A percentile compares a stretch with the other conserved stretches of the same genome.
Conservation (phyloP, 2,888 invertebrate species). For the Himalopsyche japonica region DNA sequence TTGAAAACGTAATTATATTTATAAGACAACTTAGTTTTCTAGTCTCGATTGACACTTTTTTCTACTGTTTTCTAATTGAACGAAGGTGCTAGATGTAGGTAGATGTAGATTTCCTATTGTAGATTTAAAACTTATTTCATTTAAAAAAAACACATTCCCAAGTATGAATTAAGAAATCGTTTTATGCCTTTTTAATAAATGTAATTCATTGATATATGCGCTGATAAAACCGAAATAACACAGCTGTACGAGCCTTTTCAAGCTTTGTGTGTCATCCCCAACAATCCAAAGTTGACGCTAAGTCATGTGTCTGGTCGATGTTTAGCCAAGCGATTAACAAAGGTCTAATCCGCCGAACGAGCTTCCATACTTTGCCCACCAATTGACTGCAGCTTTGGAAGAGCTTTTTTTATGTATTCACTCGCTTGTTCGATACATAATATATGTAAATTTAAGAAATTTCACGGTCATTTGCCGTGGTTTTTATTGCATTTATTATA, state of each 20-base stretch:
- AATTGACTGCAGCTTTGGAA: not conserved
- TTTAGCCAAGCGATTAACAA: conserved; percentile 19
- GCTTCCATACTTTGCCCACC: not conserved
- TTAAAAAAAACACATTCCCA: too few relatives aligned
- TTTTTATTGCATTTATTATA: not conserved
- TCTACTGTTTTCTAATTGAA: too few relatives aligned
- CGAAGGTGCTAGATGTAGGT: too few relatives aligned
- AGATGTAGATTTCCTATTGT: too few relatives aligned
- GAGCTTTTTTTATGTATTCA: not conserved
- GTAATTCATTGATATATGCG: not conserved
- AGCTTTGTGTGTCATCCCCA: not conserved
- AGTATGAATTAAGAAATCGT: not conserved
- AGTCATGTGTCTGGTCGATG: conserved; percentile 10
- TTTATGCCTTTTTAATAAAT: not conserved
- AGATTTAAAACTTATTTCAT: too few relatives aligned
- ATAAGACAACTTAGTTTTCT: too few relatives aligned
- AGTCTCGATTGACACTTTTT: too few relatives aligned
- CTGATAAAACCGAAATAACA: not conserved
- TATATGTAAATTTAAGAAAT: not conserved
- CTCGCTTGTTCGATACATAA: not conserved
- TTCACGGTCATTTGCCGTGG: not conserved
- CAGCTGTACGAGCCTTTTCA: not conserved
- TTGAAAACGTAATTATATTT: too few relatives aligned
- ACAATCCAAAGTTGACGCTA: conserved; percentile 11
- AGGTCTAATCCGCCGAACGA: conserved; percentile 19